These are phyloP conservation scores for Eptesicus fuscus DNA, from an alignment of 2,113 vertebrate species.

Conservation along the genomic window DNA sequence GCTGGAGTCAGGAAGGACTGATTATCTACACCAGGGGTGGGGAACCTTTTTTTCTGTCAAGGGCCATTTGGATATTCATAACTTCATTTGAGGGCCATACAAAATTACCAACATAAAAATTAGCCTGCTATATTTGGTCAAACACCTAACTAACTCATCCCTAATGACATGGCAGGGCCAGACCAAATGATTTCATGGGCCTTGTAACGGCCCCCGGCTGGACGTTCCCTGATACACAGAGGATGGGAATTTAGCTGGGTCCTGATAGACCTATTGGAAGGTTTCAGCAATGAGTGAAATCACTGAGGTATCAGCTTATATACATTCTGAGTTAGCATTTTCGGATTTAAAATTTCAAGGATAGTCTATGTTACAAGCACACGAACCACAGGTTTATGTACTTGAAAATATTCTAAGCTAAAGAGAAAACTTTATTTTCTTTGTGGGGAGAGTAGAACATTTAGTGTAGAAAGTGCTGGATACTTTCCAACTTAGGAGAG, in stretches of 20 bases:
- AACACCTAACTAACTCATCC: no score
- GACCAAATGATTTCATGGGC: no score
- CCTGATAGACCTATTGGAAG: not conserved
- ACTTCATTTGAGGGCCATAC: no score
- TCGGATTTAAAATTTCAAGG: not conserved
- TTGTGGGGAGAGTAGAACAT: accelerated
- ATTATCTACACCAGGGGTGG: no score
- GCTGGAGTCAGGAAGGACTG: not conserved
- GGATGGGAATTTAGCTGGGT: not conserved
- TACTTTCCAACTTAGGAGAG: not conserved
- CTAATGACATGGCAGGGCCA: no score
- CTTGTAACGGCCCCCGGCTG: no score
- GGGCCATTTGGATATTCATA: no score
- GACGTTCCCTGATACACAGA: no score
- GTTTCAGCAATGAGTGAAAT: not conserved
- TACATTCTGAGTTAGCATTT: not conserved
- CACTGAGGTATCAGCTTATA: not conserved
- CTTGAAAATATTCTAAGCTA: not conserved
- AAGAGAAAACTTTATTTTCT: not conserved
- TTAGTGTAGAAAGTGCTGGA: not conserved
- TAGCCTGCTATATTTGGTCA: no score
- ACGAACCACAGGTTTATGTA: not conserved
- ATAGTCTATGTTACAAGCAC: not conserved
- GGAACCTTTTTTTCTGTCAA: no score
- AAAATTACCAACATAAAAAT: no score